A percentile compares a stretch with the other conserved stretches of the same genome.
Evolutionary conservation across 2,888 invertebrate species (phyloP).

Genomic region (Barypeithes pellucidus): DNA sequence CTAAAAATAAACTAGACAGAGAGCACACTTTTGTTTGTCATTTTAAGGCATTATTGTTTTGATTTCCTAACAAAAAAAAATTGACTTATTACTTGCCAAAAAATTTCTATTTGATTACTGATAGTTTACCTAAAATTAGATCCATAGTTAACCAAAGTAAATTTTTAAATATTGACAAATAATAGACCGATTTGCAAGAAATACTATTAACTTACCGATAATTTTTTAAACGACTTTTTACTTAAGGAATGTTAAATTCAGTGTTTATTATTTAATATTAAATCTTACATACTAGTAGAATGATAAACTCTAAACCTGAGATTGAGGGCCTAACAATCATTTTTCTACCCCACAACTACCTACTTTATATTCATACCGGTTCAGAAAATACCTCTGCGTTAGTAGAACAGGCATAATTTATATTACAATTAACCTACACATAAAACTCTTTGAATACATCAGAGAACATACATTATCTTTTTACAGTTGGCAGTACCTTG

Average conservation of each 20-base stretch:
- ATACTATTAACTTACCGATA: conserved; percentile 38
- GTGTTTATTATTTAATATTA: conserved; percentile 53
- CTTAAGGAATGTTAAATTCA: conserved; percentile 60
- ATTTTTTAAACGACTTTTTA: conserved; percentile 36
- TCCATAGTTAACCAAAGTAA: conserved; percentile 16
- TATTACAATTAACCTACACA: conserved; percentile 68
- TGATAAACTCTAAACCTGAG: conserved; percentile 66
- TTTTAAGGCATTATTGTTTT: conserved; percentile 63
- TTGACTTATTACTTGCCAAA: conserved; percentile 34
- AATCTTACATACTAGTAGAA: conserved; percentile 53
- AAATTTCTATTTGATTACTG: conserved; percentile 2
- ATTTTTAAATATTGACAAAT: conserved; percentile 49
- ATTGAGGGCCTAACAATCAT: conserved; percentile 68
- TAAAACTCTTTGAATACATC: conserved; percentile 64
- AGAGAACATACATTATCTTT: conserved; percentile 71
- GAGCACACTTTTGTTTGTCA: conserved; percentile 64
- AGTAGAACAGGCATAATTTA: conserved; percentile 63
- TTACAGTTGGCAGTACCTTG: conserved; percentile 72
- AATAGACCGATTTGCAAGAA: conserved; percentile 44
- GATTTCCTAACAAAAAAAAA: conserved; percentile 52
- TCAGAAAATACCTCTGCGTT: conserved; percentile 53
- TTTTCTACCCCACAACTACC: conserved; percentile 63
- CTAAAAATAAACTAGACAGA: conserved; percentile 61
- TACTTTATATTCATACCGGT: conserved; percentile 52
- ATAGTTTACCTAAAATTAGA: conserved; percentile 22